A percentile compares a stretch with the other conserved stretches of the same genome.
These are phyloP conservation scores for Isurus oxyrinchus DNA, from an alignment of 2,113 vertebrate species.

Conservation along the genomic window DNA sequence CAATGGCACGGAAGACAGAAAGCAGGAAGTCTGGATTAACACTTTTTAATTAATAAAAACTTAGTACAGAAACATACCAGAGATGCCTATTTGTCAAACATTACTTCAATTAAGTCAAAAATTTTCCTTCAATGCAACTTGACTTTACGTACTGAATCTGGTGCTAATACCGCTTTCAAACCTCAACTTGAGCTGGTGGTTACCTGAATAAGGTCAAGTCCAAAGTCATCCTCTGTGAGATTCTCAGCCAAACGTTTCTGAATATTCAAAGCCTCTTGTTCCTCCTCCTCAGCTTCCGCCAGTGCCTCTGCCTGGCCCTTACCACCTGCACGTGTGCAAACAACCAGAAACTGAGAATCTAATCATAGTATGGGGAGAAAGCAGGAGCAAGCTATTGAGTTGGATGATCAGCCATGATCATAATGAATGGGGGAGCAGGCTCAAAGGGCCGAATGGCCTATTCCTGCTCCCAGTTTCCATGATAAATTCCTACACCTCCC, in stretches of 20 bases:
- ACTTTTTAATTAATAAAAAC: background rate
- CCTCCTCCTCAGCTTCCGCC: conserved; percentile 81
- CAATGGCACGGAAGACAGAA: background rate
- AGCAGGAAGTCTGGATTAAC: background rate
- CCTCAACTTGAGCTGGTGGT: background rate
- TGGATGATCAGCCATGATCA: too few species aligned
- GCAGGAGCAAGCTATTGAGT: too few species aligned
- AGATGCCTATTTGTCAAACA: background rate
- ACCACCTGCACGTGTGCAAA: conserved; percentile 48
- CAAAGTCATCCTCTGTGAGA: conserved; percentile 85
- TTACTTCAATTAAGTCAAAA: background rate
- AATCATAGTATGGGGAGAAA: background rate
- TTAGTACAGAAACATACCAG: background rate
- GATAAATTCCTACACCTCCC: background rate
- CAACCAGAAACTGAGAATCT: background rate
- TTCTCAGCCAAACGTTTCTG: conserved; percentile 73
- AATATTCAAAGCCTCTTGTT: conserved; percentile 82
- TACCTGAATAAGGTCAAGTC: conserved; percentile 76
- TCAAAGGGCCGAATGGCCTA: too few species aligned
- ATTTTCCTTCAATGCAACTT: background rate
- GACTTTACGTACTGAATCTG: background rate
- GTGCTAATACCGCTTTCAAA: too few species aligned
- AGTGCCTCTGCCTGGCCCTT: conserved; percentile 67
- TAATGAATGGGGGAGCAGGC: too few species aligned
- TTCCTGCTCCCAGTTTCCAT: background rate